Conservation (phyloP, 2,797 vertebrate genomes). For the Oreochromis mossambicus region DNA sequence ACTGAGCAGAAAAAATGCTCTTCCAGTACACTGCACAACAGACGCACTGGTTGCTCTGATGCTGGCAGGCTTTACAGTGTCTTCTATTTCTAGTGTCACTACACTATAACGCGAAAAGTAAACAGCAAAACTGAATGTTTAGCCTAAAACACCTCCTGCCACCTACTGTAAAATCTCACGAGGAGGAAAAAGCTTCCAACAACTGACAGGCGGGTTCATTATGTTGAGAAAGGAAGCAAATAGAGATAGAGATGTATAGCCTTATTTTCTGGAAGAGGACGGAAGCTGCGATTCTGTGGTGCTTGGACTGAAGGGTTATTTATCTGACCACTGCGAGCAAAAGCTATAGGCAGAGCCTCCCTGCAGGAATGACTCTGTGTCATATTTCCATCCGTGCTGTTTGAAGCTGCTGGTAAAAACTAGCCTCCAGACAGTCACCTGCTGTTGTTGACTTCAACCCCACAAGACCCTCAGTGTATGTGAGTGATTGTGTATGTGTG, state of each 20-base stretch:
- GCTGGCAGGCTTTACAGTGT: not conserved
- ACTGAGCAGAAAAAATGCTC: conserved; percentile 50
- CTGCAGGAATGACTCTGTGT: conserved; percentile 6
- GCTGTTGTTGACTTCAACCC: conserved; percentile 44
- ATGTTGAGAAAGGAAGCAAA: not conserved
- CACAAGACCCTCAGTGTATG: not conserved
- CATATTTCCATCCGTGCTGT: conserved; percentile 39
- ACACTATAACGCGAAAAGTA: not conserved
- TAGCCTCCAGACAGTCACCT: conserved; percentile 50
- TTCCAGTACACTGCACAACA: conserved; percentile 25
- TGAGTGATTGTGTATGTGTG: not conserved
- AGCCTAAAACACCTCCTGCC: not conserved
- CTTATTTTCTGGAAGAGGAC: conserved; percentile 31
- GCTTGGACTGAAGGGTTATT: conserved; percentile 34
- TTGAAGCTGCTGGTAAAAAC: conserved; percentile 32
- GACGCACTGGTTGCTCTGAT: conserved; percentile 22
- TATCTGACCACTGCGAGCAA: conserved; percentile 22
- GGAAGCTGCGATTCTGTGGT: conserved; percentile 14
- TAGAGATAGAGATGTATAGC: conserved; percentile 7
- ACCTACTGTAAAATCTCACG: not conserved
- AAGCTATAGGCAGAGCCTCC: conserved; percentile 3
- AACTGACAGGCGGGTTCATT: not conserved
- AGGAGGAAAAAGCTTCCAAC: not conserved
- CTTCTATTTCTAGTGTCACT: not conserved
- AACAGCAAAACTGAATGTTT: not conserved